phyloP scores from a whole-genome alignment of 2,113 vertebrate species.

The Rutilus rutilus region DNA sequence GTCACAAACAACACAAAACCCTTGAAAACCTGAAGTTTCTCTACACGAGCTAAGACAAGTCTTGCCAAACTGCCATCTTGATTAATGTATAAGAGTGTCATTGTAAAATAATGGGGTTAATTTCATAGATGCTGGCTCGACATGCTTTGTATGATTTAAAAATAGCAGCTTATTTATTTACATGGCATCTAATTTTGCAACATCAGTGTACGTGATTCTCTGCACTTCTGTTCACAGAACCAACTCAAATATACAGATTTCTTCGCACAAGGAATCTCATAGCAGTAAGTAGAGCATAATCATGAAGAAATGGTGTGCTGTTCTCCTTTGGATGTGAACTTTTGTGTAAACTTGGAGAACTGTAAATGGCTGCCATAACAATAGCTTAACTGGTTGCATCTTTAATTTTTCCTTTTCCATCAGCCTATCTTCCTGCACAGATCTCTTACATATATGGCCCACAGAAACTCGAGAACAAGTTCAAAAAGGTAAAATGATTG shows the following conservation, averaged over 20 bases:
- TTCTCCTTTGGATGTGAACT: neutral
- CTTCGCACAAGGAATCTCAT: slow-evolving; percentile 97
- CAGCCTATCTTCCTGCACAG: slow-evolving; percentile 99
- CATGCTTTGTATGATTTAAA: neutral
- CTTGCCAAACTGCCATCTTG: neutral
- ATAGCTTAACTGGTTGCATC: neutral
- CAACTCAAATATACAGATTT: slow-evolving; percentile 98
- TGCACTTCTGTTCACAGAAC: slow-evolving; percentile 76
- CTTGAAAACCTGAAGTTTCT: neutral
- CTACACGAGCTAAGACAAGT: neutral
- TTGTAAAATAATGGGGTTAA: neutral
- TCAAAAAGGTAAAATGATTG: slow-evolving; percentile 86
- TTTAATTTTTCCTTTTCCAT: slow-evolving; percentile 49
- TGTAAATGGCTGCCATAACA: neutral
- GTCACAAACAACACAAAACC: neutral
- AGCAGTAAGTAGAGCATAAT: slow-evolving; percentile 82
- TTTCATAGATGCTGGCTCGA: neutral
- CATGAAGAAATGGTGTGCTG: neutral
- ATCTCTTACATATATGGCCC: slow-evolving; percentile 97
- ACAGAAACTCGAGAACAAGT: slow-evolving; percentile 93
- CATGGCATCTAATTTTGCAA: neutral
- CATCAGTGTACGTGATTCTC: neutral
- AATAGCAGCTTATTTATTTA: neutral
- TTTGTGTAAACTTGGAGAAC: neutral
- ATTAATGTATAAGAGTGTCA: neutral